Evolutionary conservation across 2,113 vertebrate species (phyloP), one percentile per base, ranked within the genome.

Genomic region (Hystrix cristata): DNA sequence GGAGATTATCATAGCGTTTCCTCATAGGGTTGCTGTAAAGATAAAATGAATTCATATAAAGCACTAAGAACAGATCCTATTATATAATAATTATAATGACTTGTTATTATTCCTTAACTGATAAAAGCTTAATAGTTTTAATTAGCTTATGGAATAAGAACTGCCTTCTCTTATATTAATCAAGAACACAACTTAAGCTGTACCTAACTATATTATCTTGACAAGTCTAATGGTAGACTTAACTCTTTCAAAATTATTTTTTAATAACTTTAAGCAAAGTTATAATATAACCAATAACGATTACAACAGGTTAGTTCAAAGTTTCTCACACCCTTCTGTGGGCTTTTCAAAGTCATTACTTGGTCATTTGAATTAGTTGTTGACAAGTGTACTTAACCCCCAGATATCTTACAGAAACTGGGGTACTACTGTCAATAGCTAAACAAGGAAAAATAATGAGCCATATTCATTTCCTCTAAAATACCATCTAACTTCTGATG

Each of bases 181-280:
- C 72, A 64, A 72, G 23, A 81, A 82, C 9, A 90, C 25, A 86
- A 72, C 71, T 93, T 93, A 93, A 95, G 69, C 27, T 90, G 8
- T 72, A 83, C 38, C 7, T 96, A 83, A 93, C n/a, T 85, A 65
- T 60, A 96, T 79, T 88, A 86, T 46, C 25, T 85, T 46, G 38
- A 55, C 11, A 90, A 65, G 69, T 80, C 23, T 87, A 29, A 78
- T 31, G 9, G 59, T 18, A 85, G 55, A 67, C 27, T 57, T 72
- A 90, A 93, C 60, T 86, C 93, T 93, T 93, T 87, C 43, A 51
- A 95, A 92, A 23, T 62, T 72, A 72, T n/a, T 72, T 95, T 96
- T 43, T 46, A 93, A 83, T 84, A 48, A 96, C 64, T 95, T 95
- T 95, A 83, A 95, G 55, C 38, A 48, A 94, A 96, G 43, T 90